A percentile compares a stretch with the other conserved stretches of the same genome.
phyloP scores from a whole-genome alignment of 2,797 vertebrate species.

The Brachyalestes nurse region DNA sequence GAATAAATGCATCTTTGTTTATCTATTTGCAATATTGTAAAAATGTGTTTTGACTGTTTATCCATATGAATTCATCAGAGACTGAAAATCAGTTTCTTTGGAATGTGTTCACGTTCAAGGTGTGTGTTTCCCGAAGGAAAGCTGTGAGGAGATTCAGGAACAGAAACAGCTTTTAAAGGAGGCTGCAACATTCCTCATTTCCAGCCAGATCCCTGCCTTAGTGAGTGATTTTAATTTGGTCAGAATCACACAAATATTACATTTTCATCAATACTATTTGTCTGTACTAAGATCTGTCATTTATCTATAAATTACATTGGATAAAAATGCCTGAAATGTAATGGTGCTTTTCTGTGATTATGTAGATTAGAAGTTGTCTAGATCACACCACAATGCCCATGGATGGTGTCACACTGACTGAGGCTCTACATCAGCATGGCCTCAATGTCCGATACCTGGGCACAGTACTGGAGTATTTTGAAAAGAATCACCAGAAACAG shows the following conservation, averaged over 20 bases:
- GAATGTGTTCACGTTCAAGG: slow-evolving; percentile 73
- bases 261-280: not conserved
- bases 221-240: slow-evolving; percentile 74
- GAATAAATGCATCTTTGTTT: not conserved
- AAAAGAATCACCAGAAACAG: slow-evolving; percentile 72
- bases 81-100: not conserved
- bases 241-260: not conserved
- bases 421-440: slow-evolving; percentile 94
- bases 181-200: slow-evolving; percentile 90
- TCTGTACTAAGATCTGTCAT: not conserved
- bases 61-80: not conserved
- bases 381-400: slow-evolving; percentile 94
- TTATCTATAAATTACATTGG: not conserved
- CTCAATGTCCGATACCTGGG: slow-evolving; percentile 97
- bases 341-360: not conserved
- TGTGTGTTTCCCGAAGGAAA: slow-evolving; percentile 90
- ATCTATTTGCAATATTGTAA: not conserved
- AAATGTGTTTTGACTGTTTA: too few relatives aligned
- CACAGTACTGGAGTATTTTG: slow-evolving; percentile 87
- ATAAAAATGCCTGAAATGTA: slow-evolving; percentile 1
- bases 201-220: slow-evolving; percentile 95
- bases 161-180: slow-evolving; percentile 98
- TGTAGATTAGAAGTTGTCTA: slow-evolving; percentile 94
- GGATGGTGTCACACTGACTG: slow-evolving; percentile 92
- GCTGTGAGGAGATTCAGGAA: slow-evolving; percentile 87